Evolutionary conservation across 2,797 vertebrate genomes (phyloP), one percentile per base, ranked within the genome.

Genomic region (Phrynocephalus vlangalii): DNA sequence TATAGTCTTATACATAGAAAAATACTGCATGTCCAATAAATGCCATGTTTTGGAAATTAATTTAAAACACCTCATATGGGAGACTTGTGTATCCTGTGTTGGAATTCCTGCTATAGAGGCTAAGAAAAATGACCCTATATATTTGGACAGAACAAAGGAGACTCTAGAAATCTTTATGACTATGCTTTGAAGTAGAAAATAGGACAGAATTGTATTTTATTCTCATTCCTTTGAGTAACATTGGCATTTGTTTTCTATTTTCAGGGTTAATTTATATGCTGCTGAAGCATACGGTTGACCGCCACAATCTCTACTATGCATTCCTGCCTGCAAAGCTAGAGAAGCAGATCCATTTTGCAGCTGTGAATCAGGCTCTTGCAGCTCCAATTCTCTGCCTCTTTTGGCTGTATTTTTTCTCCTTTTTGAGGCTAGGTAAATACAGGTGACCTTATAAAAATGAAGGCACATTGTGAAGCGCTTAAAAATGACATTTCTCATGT

Each of bases 371-470:
- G 96, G 98, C 98, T 3, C 91, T 99, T 87, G 97, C 98, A 0
- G 99, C 99, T 0, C 99, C 99, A 75, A 99, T 99, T 93, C 97
- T 99, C 91, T 99, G 98, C 92, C 97, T 99, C 7, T 97, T 99
- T 91, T 99, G 98, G 98, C 97, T 99, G 48, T 99, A 97, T 86
- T 99, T 99, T 94, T 99, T 98, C 94, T 99, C 98, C 2, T 97
- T 99, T 73, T 94, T 99, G 85, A 95, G 98, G 77, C 95, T 98
- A 92, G 98, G 99, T 99, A 89, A 95, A 96, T 56, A 56, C 33
- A 52, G 20, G 15, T 85, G 30, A 48, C 2, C 30, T 56, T 68
- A n/a, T 3, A 2, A 75, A 50, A 26, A 18, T 66, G 3, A 15
- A 30, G 6, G 28, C 24, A 24, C 30, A 44, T 73, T 52, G 11